Evolutionary conservation across 37 sponge, comb jelly and placozoan genomes (phyloP).

Genomic region (Spongia lamella): DNA sequence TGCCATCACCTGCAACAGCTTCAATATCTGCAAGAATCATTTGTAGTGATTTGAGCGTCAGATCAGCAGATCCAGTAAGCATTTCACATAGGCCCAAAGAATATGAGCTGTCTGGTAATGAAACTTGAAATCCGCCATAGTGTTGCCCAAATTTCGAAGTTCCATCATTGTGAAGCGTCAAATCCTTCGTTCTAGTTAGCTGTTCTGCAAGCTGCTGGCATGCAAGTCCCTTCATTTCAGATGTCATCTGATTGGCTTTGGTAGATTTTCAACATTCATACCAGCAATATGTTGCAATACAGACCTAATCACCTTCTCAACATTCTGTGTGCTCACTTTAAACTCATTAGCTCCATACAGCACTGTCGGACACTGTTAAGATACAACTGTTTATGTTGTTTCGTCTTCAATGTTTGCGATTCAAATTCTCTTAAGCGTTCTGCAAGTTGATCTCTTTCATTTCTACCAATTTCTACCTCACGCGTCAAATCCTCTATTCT

Average conservation of each 20-base stretch:
- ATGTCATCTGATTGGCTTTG: constrained; percentile 3
- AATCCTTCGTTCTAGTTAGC: neutral
- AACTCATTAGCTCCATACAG: neutral
- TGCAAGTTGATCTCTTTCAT: constrained; percentile 7
- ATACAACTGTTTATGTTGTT: neutral
- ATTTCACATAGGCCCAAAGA: constrained; percentile 14
- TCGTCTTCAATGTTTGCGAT: no score
- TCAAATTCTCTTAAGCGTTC: no score
- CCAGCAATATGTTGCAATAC: neutral
- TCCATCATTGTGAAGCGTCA: constrained; percentile 8
- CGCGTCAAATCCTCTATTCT: neutral
- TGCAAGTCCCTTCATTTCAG: neutral
- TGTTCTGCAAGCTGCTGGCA: constrained; percentile 2
- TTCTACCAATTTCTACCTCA: constrained; percentile 1
- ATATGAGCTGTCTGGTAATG: neutral
- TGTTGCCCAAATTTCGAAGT: constrained; percentile 21
- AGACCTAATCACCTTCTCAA: constrained; percentile 8
- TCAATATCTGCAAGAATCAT: neutral
- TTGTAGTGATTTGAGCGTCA: neutral
- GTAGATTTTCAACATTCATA: neutral
- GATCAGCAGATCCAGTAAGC: constrained; percentile 9
- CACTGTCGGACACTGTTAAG: neutral
- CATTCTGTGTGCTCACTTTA: neutral
- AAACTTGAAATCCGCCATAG: neutral
- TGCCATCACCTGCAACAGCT: neutral